Conservation (phyloP, 2,113 vertebrate species). For the Phycodurus eques region DNA sequence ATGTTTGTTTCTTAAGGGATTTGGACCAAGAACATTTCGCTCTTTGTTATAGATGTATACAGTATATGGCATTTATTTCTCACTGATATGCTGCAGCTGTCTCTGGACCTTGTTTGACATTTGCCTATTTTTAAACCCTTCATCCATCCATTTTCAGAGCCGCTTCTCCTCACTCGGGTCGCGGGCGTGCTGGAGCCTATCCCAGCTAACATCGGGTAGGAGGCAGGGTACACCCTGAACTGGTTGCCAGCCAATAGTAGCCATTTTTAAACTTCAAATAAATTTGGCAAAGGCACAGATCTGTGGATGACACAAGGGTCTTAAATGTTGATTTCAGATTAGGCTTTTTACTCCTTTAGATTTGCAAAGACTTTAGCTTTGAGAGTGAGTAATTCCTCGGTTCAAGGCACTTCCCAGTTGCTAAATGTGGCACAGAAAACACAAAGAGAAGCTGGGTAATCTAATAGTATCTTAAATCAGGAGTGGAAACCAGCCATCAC, state of each 20-base stretch:
- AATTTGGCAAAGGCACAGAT: not conserved
- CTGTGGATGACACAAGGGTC: not conserved
- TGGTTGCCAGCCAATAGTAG: too few relatives aligned
- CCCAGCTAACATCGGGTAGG: too few relatives aligned
- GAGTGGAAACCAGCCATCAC: constrained; percentile 47
- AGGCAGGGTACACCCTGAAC: too few relatives aligned
- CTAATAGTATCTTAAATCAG: constrained; percentile 44
- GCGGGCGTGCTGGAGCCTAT: too few relatives aligned
- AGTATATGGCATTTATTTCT: constrained; percentile 8
- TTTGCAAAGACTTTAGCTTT: not conserved
- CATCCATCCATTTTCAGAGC: too few relatives aligned
- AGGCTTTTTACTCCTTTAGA: not conserved
- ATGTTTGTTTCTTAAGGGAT: constrained; percentile 46
- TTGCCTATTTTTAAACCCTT: constrained; percentile 43
- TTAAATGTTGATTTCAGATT: not conserved
- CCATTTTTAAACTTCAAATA: constrained; percentile 32
- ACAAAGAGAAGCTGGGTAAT: constrained; percentile 37
- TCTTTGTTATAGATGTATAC: constrained; percentile 21
- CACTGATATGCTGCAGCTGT: constrained; percentile 24
- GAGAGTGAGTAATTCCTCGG: not conserved
- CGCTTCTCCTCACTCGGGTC: too few relatives aligned
- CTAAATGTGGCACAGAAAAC: constrained; percentile 21
- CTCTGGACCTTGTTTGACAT: constrained; percentile 40
- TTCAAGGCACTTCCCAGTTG: not conserved
- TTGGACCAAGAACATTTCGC: constrained; percentile 42